Percentiles rank a stretch among this genome's conserved stretches.
These are phyloP conservation scores for Armadillidium nasatum DNA, from an alignment of 1,140 invertebrate species.

Conservation along the genomic window DNA sequence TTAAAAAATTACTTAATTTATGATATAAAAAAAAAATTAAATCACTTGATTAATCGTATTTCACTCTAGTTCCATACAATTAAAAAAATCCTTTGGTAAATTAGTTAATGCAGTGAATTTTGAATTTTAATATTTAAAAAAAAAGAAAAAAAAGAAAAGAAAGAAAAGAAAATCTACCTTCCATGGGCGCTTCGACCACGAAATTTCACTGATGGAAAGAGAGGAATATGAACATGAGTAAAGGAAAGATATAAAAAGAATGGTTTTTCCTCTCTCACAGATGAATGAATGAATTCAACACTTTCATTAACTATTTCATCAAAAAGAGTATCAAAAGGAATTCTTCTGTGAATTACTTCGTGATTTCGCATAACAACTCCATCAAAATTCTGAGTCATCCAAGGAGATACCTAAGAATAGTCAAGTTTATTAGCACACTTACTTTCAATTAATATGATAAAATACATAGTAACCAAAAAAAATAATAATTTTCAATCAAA, in stretches of 20 bases:
- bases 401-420: slow-evolving; percentile 32
- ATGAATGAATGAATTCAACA: slow-evolving; percentile 40
- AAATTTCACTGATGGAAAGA: slow-evolving; percentile 42
- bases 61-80: no score
- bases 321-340: slow-evolving; percentile 45
- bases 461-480: background rate
- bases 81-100: no score
- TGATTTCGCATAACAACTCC: slow-evolving; percentile 47
- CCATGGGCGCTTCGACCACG: slow-evolving; percentile 42
- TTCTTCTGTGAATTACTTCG: slow-evolving; percentile 46
- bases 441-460: background rate
- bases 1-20: background rate
- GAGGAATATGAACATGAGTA: slow-evolving; percentile 47
- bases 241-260: slow-evolving; percentile 45
- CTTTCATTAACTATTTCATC: slow-evolving; percentile 45
- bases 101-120: no score
- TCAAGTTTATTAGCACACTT: background rate
- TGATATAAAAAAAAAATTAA: background rate
- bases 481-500: slow-evolving; percentile 4
- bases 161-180: slow-evolving; percentile 36
- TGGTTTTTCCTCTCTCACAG: background rate
- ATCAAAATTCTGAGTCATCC: slow-evolving; percentile 47
- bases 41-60: background rate
- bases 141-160: background rate
- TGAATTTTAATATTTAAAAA: background rate